These are phyloP conservation scores for Agrotis clavis DNA, from an alignment of 2,888 invertebrate genomes.

Conservation along the genomic window DNA sequence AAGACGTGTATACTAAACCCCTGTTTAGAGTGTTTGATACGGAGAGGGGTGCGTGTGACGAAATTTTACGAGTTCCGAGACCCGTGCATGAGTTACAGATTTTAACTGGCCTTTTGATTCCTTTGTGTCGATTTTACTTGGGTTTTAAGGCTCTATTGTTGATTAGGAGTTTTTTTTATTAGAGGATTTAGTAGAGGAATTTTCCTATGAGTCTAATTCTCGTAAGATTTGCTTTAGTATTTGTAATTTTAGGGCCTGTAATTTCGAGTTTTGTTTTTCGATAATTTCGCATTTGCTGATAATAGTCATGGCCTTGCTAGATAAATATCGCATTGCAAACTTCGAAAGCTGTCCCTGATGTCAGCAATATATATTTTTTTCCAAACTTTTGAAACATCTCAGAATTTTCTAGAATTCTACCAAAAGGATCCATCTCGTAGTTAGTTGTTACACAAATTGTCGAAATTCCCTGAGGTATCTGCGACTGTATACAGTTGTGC, in stretches of 20 bases:
- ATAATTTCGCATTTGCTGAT: no score
- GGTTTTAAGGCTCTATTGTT: constrained; percentile 25
- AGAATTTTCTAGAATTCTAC: background rate
- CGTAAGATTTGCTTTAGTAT: background rate
- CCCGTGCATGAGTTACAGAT: constrained; percentile 55
- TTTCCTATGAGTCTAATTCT: background rate
- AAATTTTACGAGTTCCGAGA: constrained; percentile 52
- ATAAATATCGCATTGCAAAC: no score
- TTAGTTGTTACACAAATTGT: constrained; percentile 53
- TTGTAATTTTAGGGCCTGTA: background rate
- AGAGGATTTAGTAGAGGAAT: no score
- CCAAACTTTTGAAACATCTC: no score
- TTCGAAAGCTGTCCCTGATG: no score
- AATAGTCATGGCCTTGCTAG: no score
- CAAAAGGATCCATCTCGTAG: constrained; percentile 10
- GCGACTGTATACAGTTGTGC: constrained; percentile 64
- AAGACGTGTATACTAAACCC: constrained; percentile 31
- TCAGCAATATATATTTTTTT: no score
- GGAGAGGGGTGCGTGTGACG: constrained; percentile 35
- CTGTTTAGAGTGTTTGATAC: constrained; percentile 39
- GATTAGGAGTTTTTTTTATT: background rate
- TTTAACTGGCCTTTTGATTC: constrained; percentile 45
- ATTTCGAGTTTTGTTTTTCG: background rate
- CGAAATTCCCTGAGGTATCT: constrained; percentile 50
- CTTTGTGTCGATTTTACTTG: constrained; percentile 22